Evolutionary conservation across 2,113 vertebrate genomes (phyloP), one percentile per base, ranked within the genome.

Genomic region (Cyrtonyx montezumae): DNA sequence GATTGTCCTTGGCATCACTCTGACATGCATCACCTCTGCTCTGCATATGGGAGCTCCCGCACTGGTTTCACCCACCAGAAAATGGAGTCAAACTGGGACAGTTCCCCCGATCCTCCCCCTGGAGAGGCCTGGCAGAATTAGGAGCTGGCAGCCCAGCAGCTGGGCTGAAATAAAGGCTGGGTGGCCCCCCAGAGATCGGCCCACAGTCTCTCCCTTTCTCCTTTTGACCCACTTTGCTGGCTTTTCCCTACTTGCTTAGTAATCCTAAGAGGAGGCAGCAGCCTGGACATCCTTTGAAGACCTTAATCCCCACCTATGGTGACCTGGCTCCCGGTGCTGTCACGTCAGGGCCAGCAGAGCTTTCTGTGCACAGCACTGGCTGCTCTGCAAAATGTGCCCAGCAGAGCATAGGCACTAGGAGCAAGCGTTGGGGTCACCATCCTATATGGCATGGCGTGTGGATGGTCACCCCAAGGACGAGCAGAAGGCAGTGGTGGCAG

Each of bases 401-500:
- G 53, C 56, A 26, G 21, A 13, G 15, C 6, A 2, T 0, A 0
- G 40, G 16, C 55, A 46, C 30, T n/a, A 15, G 46, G 36, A 63
- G 46, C 6, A 32, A 45, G 59, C 32, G 69, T 46, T 86, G 28
- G 56, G 59, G 55, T 17, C 79, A 43, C 30, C 48, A 55, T 53
- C 26, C 15, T 67, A n/a, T 12, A 9, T 11, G 75, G 37, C 40
- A 83, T 8, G 8, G 30, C 18, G 34, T 84, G 16, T 1, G 30
- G 40, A 8, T 79, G 19, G 10, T 36, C 34, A 42, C 26, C 14
- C 10, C 1, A 20, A 86, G 40, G 26, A 83, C 55, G 53, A 16
- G 66, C 45, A 49, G 77, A 67, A 56, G 25, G 42, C 74, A 34
- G 40, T 65, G 46, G 18, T n/a, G 30, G 25, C 16, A 49, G 70